A percentile compares a stretch with the other conserved stretches of the same genome.
Conservation (phyloP, 1,140 invertebrate genomes). For the Apis dorsata region DNA sequence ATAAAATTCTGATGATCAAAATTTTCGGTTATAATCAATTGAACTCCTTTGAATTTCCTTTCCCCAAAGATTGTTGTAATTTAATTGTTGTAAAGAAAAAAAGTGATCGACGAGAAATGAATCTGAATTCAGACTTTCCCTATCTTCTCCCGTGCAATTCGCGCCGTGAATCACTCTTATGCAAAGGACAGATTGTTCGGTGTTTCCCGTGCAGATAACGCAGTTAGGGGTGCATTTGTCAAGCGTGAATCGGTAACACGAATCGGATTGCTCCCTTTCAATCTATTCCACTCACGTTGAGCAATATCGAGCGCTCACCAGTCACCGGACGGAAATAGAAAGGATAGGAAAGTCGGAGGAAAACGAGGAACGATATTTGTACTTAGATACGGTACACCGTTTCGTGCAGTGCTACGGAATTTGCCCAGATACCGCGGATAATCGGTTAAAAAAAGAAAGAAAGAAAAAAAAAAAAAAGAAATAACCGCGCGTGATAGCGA, state of each 20-base stretch:
- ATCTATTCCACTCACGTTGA: slow-evolving; percentile 29
- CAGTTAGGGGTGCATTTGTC: background rate
- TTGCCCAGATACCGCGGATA: background rate
- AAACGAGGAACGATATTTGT: background rate
- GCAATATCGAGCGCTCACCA: slow-evolving; percentile 21
- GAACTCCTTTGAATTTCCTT: too few species aligned
- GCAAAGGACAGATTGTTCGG: slow-evolving; percentile 3
- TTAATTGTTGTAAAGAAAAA: too few species aligned
- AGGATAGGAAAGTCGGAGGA: slow-evolving; percentile 1
- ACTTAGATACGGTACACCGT: background rate
- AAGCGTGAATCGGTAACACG: background rate
- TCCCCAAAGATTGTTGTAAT: too few species aligned
- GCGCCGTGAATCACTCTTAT: slow-evolving; percentile 3
- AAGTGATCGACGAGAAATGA: too few species aligned
- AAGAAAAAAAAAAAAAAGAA: too few species aligned
- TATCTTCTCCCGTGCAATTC: too few species aligned
- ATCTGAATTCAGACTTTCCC: too few species aligned
- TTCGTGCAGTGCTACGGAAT: background rate
- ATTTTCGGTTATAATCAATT: too few species aligned
- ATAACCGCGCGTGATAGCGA: background rate
- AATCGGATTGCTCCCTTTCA: slow-evolving; percentile 11
- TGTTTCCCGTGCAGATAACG: background rate
- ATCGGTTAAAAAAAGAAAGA: background rate
- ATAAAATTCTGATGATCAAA: too few species aligned
- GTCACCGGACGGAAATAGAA: slow-evolving; percentile 30